These are phyloP conservation scores for Eristalis tenax DNA, from an alignment of 2,888 invertebrate species.

Conservation along the genomic window DNA sequence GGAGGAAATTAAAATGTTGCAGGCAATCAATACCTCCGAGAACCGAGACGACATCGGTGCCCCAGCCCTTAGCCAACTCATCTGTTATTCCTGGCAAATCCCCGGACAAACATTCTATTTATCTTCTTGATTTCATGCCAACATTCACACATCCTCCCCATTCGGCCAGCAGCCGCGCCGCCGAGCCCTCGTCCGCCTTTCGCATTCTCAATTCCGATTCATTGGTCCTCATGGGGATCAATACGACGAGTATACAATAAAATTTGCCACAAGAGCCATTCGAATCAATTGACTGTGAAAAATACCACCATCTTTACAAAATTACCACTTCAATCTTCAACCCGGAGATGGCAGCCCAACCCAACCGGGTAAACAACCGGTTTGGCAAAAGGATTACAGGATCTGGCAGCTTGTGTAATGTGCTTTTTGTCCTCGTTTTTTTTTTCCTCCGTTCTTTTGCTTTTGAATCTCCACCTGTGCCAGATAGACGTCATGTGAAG, in stretches of 20 bases:
- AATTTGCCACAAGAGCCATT: conserved; percentile 68
- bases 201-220: conserved; percentile 11
- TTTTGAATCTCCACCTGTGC: neutral
- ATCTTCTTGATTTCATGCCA: conserved; percentile 38
- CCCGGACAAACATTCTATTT: conserved; percentile 23
- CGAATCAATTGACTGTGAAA: conserved; percentile 68
- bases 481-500: neutral
- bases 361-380: conserved; percentile 5
- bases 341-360: neutral
- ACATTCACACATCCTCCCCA: conserved; percentile 8
- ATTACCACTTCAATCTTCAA: conserved; percentile 48
- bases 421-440: neutral
- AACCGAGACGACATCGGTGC: neutral
- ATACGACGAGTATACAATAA: conserved; percentile 46
- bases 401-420: conserved; percentile 1
- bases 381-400: neutral
- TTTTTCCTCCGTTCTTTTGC: neutral
- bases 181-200: neutral
- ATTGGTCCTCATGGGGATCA: conserved; percentile 47
- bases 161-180: neutral
- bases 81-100: neutral
- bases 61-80: neutral
- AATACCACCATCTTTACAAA: conserved; percentile 43
- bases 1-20: conserved; percentile 2
- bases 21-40: neutral